A percentile compares a stretch with the other conserved stretches of the same genome.
These are phyloP conservation scores for Brachyhypopomus occidentalis DNA, from an alignment of 2,113 vertebrate species.

Conservation along the genomic window DNA sequence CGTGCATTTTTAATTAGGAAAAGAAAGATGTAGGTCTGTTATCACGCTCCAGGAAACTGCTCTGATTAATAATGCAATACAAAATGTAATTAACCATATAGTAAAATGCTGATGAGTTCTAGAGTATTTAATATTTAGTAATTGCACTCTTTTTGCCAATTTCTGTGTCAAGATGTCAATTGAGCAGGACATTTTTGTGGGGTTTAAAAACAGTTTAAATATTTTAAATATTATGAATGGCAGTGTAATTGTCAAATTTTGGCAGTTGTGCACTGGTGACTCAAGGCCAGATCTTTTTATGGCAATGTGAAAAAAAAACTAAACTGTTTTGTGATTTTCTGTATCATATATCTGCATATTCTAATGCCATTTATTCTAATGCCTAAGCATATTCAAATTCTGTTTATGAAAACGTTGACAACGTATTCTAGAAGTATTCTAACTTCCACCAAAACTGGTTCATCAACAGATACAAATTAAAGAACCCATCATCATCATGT, in stretches of 20 bases:
- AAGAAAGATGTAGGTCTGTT: constrained; percentile 10
- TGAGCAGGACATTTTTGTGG: background rate
- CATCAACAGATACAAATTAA: background rate
- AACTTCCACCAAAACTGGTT: background rate
- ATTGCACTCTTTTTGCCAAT: background rate
- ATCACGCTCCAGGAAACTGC: constrained; percentile 1
- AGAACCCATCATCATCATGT: background rate
- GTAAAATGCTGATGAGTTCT: constrained; percentile 2
- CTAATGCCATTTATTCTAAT: too few relatives aligned
- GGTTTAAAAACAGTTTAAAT: background rate
- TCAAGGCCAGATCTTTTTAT: constrained; percentile 10
- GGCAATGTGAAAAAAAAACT: background rate
- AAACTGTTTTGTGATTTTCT: background rate
- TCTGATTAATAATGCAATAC: constrained; percentile 14
- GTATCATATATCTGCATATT: too few relatives aligned
- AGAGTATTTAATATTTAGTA: background rate
- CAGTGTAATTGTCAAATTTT: background rate
- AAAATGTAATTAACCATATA: background rate
- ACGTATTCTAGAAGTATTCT: background rate
- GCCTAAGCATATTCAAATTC: too few relatives aligned
- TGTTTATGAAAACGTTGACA: too few relatives aligned
- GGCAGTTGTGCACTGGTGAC: background rate
- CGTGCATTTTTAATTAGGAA: constrained; percentile 14
- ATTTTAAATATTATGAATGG: background rate
- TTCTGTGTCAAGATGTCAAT: background rate